Percentiles rank a stretch among this genome's conserved stretches.
Evolutionary conservation across 2,113 vertebrate genomes (phyloP).

Genomic region (Chionodraco myersi): DNA sequence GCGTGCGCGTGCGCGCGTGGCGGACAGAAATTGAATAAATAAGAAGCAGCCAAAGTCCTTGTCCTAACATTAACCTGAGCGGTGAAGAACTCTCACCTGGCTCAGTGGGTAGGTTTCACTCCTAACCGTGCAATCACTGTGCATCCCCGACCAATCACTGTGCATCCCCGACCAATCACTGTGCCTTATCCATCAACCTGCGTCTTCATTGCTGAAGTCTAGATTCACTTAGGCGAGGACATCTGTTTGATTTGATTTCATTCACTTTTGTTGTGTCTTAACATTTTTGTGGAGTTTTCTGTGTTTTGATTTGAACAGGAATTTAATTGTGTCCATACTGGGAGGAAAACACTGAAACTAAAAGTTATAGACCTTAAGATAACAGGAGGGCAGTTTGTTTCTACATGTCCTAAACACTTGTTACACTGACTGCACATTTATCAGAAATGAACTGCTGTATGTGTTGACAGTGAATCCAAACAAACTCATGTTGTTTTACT

Average conservation of each 20-base stretch:
- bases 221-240: conserved; percentile 96
- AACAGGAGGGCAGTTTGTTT: neutral
- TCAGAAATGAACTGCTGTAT: neutral
- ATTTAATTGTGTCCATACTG: conserved; percentile 1
- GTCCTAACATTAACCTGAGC: neutral
- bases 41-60: neutral
- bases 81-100: neutral
- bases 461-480: neutral
- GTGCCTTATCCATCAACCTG: conserved; percentile 73
- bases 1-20: no score
- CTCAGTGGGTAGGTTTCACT: conserved; percentile 17
- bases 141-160: conserved; percentile 36
- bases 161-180: conserved; percentile 1
- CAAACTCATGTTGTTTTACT: neutral
- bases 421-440: neutral
- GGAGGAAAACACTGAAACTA: neutral
- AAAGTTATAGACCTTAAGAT: neutral
- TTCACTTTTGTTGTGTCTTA: conserved; percentile 53
- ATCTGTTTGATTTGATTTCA: conserved; percentile 62
- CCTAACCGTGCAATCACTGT: conserved; percentile 33
- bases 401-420: neutral
- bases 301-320: conserved; percentile 26
- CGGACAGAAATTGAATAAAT: neutral
- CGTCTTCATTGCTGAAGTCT: conserved; percentile 98
- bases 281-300: conserved; percentile 22